Conservation (phyloP, 2,888 invertebrate species). For the Hartigia nigra region DNA sequence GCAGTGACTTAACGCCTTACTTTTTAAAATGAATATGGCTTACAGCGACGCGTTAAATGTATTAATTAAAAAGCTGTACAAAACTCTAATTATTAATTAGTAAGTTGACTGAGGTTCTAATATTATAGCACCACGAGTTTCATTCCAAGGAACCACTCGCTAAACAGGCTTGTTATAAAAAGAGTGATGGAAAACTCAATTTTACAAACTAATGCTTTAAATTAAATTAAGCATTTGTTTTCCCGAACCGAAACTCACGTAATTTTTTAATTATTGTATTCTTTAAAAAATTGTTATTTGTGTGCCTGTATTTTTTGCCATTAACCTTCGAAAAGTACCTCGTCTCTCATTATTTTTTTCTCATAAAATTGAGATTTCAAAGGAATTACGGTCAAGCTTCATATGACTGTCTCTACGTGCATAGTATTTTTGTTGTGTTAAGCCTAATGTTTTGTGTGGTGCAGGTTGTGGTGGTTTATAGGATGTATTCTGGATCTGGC, state of each 20-base stretch:
- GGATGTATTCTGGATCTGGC: conserved; percentile 55
- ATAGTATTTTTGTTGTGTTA: conserved; percentile 23
- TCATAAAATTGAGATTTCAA: conserved; percentile 8
- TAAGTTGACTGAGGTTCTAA: conserved; percentile 51
- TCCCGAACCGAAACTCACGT: neutral
- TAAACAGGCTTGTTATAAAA: conserved; percentile 18
- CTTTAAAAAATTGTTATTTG: neutral
- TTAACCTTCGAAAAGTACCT: neutral
- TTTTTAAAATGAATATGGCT: conserved; percentile 38
- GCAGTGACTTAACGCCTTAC: conserved; percentile 51
- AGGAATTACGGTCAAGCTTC: too few species aligned
- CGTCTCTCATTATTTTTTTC: neutral
- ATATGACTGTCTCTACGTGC: conserved; percentile 27
- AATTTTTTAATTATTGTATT: neutral
- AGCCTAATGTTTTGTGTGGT: conserved; percentile 56
- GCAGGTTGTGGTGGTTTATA: conserved; percentile 53
- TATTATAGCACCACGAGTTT: conserved; percentile 51
- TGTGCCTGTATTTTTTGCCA: neutral
- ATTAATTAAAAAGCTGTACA: conserved; percentile 63
- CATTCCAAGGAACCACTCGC: conserved; percentile 39
- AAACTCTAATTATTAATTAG: conserved; percentile 50
- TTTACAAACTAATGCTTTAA: neutral
- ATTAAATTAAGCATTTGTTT: neutral
- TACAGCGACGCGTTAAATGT: conserved; percentile 50
- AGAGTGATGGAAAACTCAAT: conserved; percentile 9